These are phyloP conservation scores for Pachymerium ferrugineum DNA, from an alignment of 2,888 invertebrate species.

Conservation along the genomic window DNA sequence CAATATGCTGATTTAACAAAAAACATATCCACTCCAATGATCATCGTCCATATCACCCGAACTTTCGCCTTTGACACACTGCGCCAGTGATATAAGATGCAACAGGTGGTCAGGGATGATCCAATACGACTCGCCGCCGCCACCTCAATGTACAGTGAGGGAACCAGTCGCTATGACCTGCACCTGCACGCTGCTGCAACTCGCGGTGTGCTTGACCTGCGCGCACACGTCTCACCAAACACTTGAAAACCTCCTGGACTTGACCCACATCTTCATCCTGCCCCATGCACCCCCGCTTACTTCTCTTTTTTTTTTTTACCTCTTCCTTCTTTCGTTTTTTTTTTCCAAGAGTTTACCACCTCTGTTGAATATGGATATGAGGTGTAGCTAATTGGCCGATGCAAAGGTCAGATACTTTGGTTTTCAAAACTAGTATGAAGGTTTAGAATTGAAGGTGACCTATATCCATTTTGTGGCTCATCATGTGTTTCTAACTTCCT, in stretches of 20 bases:
- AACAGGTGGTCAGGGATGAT: neutral
- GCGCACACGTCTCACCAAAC: slow-evolving; percentile 23
- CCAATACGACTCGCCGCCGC: neutral
- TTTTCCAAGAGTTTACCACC: too few species aligned
- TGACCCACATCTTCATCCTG: slow-evolving; percentile 16
- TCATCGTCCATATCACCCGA: neutral
- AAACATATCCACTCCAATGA: neutral
- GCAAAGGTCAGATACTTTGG: neutral
- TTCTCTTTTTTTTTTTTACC: neutral
- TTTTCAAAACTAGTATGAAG: neutral
- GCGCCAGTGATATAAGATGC: slow-evolving; percentile 7
- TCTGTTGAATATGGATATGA: too few species aligned
- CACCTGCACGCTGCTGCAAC: slow-evolving; percentile 3
- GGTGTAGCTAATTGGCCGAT: neutral
- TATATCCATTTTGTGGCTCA: neutral
- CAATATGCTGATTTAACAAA: neutral
- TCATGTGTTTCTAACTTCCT: slow-evolving; percentile 7
- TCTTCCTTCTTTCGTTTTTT: neutral
- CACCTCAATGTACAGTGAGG: slow-evolving; percentile 5
- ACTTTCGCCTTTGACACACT: slow-evolving; percentile 19
- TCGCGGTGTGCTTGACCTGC: slow-evolving; percentile 20
- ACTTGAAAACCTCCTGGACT: slow-evolving; percentile 24
- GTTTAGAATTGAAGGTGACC: neutral
- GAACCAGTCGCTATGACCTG: slow-evolving; percentile 21
- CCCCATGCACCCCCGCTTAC: slow-evolving; percentile 10